These are phyloP conservation scores for Polyommatus icarus DNA, from an alignment of 2,888 invertebrate genomes.

Conservation along the genomic window DNA sequence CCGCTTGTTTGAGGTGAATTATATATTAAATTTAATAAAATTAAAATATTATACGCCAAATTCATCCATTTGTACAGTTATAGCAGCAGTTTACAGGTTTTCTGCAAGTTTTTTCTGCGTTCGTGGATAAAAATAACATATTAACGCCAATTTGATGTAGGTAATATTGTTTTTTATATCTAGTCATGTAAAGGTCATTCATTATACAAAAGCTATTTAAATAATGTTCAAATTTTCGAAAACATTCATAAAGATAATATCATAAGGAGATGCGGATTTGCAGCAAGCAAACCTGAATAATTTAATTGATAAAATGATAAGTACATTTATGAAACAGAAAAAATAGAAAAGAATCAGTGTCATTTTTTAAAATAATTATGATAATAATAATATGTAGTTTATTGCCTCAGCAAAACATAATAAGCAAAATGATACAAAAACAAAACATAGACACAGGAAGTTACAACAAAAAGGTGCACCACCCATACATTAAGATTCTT, in stretches of 20 bases:
- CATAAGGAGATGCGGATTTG: background rate
- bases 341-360: too few relatives aligned
- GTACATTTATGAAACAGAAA: too few relatives aligned
- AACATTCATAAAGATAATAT: background rate
- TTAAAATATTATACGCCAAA: background rate
- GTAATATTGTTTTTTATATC: slow-evolving; percentile 3
- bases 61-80: background rate
- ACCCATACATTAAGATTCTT: too few relatives aligned
- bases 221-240: background rate
- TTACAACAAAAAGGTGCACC: too few relatives aligned
- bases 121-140: background rate
- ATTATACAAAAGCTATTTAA: background rate
- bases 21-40: too few relatives aligned
- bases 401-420: too few relatives aligned
- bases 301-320: too few relatives aligned
- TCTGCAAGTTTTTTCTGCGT: slow-evolving; percentile 3
- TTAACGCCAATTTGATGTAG: background rate
- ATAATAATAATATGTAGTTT: too few relatives aligned
- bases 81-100: slow-evolving; percentile 1
- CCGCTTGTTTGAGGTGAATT: too few relatives aligned
- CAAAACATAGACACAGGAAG: too few relatives aligned
- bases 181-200: background rate
- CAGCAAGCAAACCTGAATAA: background rate
- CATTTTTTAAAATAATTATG: too few relatives aligned
- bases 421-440: too few relatives aligned